Conservation (phyloP, 2,888 invertebrate species). For the Keiferia lycopersicella region DNA sequence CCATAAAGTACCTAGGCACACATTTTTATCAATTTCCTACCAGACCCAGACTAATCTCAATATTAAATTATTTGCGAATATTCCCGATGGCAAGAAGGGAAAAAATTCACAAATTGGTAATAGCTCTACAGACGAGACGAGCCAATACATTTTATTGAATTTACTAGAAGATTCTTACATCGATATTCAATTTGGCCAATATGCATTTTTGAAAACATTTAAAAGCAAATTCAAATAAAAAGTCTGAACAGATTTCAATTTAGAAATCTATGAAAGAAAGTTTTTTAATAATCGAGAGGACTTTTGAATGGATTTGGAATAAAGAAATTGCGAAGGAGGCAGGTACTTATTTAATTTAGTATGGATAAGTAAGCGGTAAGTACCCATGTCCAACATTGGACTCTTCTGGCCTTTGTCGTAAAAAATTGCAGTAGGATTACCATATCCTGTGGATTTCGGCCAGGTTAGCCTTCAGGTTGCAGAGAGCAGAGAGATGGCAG, state of each 20-base stretch:
- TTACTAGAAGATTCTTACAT: conserved; percentile 4
- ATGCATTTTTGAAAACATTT: conserved; percentile 7
- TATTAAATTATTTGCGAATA: not conserved
- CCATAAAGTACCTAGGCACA: not conserved
- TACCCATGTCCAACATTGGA: too few relatives aligned
- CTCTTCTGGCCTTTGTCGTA: too few relatives aligned
- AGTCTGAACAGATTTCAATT: not conserved
- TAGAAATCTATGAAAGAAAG: not conserved
- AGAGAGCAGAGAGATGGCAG: too few relatives aligned
- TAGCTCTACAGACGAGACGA: not conserved
- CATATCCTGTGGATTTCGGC: too few relatives aligned
- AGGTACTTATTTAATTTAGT: too few relatives aligned
- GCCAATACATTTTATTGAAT: conserved; percentile 17
- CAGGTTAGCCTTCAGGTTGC: too few relatives aligned
- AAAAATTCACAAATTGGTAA: conserved; percentile 5
- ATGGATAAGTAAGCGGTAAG: too few relatives aligned
- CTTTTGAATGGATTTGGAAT: not conserved
- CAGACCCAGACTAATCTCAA: not conserved
- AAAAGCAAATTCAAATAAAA: not conserved
- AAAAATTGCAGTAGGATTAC: too few relatives aligned
- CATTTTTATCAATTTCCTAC: not conserved
- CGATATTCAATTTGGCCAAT: conserved; percentile 13
- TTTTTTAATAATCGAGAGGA: not conserved
- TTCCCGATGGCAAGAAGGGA: not conserved
- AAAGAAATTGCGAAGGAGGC: not conserved